phyloP scores from a whole-genome alignment of 1,140 invertebrate species.

The Alviniconcha marisindica region DNA sequence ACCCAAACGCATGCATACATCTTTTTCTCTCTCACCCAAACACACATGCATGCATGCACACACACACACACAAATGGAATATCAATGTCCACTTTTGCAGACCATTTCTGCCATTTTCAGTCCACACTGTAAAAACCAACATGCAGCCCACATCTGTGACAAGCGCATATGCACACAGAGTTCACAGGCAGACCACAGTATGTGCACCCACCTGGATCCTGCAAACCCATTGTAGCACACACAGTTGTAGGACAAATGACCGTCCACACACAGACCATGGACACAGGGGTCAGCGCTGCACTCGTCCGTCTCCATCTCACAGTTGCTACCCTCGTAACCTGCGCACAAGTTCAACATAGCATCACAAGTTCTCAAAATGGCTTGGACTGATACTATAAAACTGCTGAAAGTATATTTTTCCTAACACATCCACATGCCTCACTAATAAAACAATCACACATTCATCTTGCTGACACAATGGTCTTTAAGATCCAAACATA shows the following conservation, averaged over 20 bases:
- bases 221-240: slow-evolving; percentile 45
- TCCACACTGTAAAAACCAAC: background rate
- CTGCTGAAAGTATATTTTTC: too few species aligned
- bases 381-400: too few species aligned
- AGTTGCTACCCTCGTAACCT: slow-evolving; percentile 44
- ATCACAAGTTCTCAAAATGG: too few species aligned
- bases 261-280: slow-evolving; percentile 53
- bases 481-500: too few species aligned
- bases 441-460: too few species aligned
- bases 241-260: slow-evolving; percentile 42
- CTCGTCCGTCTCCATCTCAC: slow-evolving; percentile 51
- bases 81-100: too few species aligned
- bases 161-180: background rate
- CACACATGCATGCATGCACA: background rate
- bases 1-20: background rate
- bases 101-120: too few species aligned
- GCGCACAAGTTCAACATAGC: too few species aligned
- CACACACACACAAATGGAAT: background rate
- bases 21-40: background rate
- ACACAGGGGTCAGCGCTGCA: slow-evolving; percentile 54
- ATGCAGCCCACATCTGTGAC: background rate
- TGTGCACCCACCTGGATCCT: slow-evolving; percentile 32
- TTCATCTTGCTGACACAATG: too few species aligned
- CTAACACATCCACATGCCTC: too few species aligned
- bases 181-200: background rate